A percentile compares a stretch with the other conserved stretches of the same genome.
Evolutionary conservation across 2,797 vertebrate genomes (phyloP).

Genomic region (Clamator glandarius): DNA sequence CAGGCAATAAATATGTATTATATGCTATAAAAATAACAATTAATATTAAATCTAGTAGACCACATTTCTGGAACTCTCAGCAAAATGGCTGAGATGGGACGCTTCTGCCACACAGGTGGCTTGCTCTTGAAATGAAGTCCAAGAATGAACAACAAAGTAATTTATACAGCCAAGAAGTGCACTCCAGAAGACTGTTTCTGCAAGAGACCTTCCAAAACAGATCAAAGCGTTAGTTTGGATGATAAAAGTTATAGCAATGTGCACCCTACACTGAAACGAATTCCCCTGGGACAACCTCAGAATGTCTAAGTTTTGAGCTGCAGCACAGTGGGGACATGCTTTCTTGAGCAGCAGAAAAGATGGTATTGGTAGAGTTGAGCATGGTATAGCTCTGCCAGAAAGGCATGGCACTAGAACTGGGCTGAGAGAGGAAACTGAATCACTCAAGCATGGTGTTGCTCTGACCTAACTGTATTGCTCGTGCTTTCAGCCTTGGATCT

Average conservation of each 20-base stretch:
- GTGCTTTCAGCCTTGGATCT: not conserved
- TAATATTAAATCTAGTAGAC: constrained; percentile 26
- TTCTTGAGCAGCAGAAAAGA: not conserved
- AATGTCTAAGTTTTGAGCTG: not conserved
- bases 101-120: not conserved
- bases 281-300: not conserved
- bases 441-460: rapidly evolving
- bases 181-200: not conserved
- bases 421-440: not conserved
- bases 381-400: not conserved
- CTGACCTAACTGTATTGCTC: not conserved
- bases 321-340: not conserved
- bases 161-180: not conserved
- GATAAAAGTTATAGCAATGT: not conserved
- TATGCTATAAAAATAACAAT: constrained; percentile 18
- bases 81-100: not conserved
- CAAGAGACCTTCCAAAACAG: not conserved
- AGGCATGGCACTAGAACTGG: rapidly evolving
- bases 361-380: not conserved
- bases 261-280: not conserved
- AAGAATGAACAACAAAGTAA: not conserved
- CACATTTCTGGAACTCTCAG: constrained; percentile 5
- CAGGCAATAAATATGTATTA: not conserved
- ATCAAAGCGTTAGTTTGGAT: not conserved
- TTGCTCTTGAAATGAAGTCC: constrained; percentile 11